Percentiles rank a stretch among this genome's conserved stretches.
Conservation (phyloP, 2,888 invertebrate species). For the Spilosoma lubricipeda region DNA sequence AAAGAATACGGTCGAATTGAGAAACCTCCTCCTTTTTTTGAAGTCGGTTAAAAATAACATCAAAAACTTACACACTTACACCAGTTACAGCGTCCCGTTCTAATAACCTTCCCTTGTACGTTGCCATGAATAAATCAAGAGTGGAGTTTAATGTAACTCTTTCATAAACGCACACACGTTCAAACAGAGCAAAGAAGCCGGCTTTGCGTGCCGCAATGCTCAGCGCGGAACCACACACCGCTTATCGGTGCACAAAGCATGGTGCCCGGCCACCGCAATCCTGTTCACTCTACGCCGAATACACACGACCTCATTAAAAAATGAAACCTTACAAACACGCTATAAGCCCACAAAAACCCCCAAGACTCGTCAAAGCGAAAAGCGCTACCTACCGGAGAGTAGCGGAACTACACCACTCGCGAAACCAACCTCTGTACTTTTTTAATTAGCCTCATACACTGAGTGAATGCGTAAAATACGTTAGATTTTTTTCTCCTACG, state of each 20-base stretch:
- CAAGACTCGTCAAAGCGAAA: conserved; percentile 78
- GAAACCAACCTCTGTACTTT: conserved; percentile 82
- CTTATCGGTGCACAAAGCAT: conserved; percentile 68
- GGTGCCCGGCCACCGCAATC: conserved; percentile 65
- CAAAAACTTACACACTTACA: conserved; percentile 24
- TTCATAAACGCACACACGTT: conserved; percentile 71
- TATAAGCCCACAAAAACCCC: conserved; percentile 67
- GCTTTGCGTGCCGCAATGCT: conserved; percentile 68
- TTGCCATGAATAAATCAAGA: conserved; percentile 77
- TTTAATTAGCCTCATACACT: conserved; percentile 85
- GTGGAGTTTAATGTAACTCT: conserved; percentile 71
- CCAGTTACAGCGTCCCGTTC: conserved; percentile 45
- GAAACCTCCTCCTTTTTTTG: too few species aligned
- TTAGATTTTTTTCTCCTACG: conserved; percentile 76
- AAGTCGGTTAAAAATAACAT: not conserved
- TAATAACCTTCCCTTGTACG: conserved; percentile 58
- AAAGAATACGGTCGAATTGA: too few species aligned
- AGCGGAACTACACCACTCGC: conserved; percentile 83
- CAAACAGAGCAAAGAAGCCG: conserved; percentile 38
- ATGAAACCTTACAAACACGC: conserved; percentile 76
- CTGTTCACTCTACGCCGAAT: conserved; percentile 70
- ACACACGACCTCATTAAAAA: conserved; percentile 85
- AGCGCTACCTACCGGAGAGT: conserved; percentile 82
- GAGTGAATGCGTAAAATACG: conserved; percentile 82
- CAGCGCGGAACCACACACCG: conserved; percentile 50